phyloP scores from a whole-genome alignment of 2,888 invertebrate species.

The Drosophila borborema region DNA sequence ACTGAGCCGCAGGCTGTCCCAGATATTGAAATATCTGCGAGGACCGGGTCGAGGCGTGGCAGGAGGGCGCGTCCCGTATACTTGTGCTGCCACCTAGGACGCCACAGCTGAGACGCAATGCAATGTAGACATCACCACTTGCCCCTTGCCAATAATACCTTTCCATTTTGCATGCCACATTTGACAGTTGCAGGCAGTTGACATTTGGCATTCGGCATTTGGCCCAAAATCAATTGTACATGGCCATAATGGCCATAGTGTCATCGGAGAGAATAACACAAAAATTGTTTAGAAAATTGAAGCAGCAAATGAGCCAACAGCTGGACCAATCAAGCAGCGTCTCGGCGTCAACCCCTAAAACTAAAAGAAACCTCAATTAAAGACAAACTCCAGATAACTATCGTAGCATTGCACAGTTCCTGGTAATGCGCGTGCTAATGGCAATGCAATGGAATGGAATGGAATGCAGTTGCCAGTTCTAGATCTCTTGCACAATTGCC shows the following conservation, averaged over 20 bases:
- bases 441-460: constrained; percentile 35
- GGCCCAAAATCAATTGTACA: constrained; percentile 70
- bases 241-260: constrained; percentile 62
- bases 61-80: constrained; percentile 71
- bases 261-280: constrained; percentile 42
- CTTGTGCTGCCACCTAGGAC: constrained; percentile 66
- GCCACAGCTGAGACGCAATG: constrained; percentile 60
- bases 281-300: constrained; percentile 43
- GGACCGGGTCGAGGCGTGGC: constrained; percentile 45
- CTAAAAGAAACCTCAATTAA: constrained; percentile 55
- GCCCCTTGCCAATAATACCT: constrained; percentile 47
- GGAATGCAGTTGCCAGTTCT: constrained; percentile 8
- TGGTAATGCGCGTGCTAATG: constrained; percentile 69
- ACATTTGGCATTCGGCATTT: constrained; percentile 27
- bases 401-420: constrained; percentile 44
- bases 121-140: constrained; percentile 72
- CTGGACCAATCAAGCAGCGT: constrained; percentile 48
- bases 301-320: constrained; percentile 61
- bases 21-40: constrained; percentile 34
- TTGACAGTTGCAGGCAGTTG: constrained; percentile 25
- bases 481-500: constrained; percentile 30
- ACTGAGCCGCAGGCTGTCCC: constrained; percentile 49
- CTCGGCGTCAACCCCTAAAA: constrained; percentile 36
- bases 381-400: constrained; percentile 53
- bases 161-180: constrained; percentile 52